Conservation (phyloP, 1,140 invertebrate species). For the Diachasma alloeum region DNA sequence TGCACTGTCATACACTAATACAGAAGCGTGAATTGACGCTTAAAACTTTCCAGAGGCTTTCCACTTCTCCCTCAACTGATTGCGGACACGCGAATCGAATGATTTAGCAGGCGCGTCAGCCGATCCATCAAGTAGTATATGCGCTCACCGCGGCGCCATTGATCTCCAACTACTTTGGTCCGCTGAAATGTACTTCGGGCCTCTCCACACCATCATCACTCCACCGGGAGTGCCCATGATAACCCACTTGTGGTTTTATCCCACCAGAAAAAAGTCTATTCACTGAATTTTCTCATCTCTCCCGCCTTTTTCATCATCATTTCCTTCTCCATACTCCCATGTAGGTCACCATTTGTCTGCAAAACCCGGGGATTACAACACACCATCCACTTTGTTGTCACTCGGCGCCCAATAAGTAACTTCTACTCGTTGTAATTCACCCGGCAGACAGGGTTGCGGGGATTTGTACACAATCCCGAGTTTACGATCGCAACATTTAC, state of each 20-base stretch:
- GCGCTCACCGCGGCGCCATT: not conserved
- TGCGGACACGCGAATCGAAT: constrained; percentile 30
- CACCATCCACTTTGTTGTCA: not conserved
- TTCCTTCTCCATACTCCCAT: not conserved
- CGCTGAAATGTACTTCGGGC: not conserved
- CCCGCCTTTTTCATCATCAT: not conserved
- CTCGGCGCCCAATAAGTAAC: not conserved
- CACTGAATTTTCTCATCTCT: not conserved
- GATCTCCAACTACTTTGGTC: not conserved
- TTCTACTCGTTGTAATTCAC: not conserved
- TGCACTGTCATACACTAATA: not conserved
- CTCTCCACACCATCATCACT: not conserved
- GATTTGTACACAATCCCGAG: not conserved
- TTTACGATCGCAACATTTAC: not conserved
- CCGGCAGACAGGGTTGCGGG: not conserved
- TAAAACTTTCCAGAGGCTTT: constrained; percentile 18
- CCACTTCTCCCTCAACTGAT: constrained; percentile 5
- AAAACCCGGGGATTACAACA: not conserved
- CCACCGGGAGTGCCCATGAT: not conserved
- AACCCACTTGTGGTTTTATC: not conserved
- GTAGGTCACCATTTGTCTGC: not conserved
- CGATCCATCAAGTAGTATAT: constrained; percentile 27
- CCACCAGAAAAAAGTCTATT: not conserved
- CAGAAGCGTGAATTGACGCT: not conserved
- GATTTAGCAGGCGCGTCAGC: constrained; percentile 29